A percentile compares a stretch with the other conserved stretches of the same genome.
Evolutionary conservation across 2,888 invertebrate species (phyloP).

Genomic region (Ormyrus nitidulus): DNA sequence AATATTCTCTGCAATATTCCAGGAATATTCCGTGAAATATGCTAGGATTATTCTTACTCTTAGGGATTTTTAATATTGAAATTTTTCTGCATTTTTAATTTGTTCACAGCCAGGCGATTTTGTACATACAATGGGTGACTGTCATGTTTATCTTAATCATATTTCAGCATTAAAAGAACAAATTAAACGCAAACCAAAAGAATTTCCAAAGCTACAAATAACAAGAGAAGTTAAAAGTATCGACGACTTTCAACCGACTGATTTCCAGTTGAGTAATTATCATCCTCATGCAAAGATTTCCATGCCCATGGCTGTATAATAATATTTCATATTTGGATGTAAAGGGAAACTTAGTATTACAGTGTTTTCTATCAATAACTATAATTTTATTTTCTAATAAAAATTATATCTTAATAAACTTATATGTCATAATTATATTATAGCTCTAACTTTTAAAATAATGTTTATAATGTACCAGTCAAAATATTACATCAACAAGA

Average conservation of each 20-base stretch:
- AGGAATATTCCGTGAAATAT: slow-evolving; percentile 20
- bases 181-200: slow-evolving; percentile 84
- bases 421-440: slow-evolving; percentile 63
- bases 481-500: slow-evolving; percentile 53
- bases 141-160: slow-evolving; percentile 96
- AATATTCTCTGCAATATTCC: slow-evolving; percentile 40
- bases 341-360: slow-evolving; percentile 40
- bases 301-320: slow-evolving; percentile 94
- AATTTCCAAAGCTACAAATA: slow-evolving; percentile 90
- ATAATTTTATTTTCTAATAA: slow-evolving; percentile 70
- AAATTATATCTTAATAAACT: slow-evolving; percentile 70
- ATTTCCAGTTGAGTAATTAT: slow-evolving; percentile 90
- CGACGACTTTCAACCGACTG: slow-evolving; percentile 90
- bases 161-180: slow-evolving; percentile 89
- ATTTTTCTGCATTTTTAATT: slow-evolving; percentile 42
- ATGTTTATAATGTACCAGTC: slow-evolving; percentile 54
- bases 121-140: slow-evolving; percentile 95
- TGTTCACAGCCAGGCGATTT: slow-evolving; percentile 89
- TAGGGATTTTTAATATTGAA: neutral
- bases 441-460: slow-evolving; percentile 55
- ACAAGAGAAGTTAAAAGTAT: slow-evolving; percentile 85
- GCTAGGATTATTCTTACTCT: slow-evolving; percentile 6
- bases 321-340: slow-evolving; percentile 4
- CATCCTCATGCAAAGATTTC: slow-evolving; percentile 92
- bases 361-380: slow-evolving; percentile 62